Conservation (phyloP, 2,797 vertebrate genomes). For the Serranus cabrilla region DNA sequence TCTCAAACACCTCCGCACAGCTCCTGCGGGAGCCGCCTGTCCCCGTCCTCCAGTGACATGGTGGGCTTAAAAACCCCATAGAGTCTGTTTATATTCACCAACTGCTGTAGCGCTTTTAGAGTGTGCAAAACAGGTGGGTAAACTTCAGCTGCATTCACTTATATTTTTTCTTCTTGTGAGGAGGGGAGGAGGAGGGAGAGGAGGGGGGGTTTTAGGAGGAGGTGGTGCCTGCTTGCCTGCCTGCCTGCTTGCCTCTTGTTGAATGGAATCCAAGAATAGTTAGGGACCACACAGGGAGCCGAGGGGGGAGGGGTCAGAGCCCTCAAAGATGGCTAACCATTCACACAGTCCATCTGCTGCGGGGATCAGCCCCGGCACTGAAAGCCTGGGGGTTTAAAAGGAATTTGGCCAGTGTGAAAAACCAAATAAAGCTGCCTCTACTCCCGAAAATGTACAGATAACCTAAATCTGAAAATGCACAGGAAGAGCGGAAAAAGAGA, state of each 20-base stretch:
- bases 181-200: conserved; percentile 73
- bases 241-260: conserved; percentile 90
- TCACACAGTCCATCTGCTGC: conserved; percentile 97
- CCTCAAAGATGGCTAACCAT: conserved; percentile 96
- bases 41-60: conserved; percentile 70
- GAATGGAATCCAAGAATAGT: conserved; percentile 97
- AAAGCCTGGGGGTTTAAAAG: conserved; percentile 92
- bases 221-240: conserved; percentile 84
- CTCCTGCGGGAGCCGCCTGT: conserved; percentile 68
- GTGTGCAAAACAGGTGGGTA: conserved; percentile 92
- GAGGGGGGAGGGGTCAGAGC: conserved; percentile 86
- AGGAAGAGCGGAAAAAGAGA: conserved; percentile 45
- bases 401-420: conserved; percentile 91
- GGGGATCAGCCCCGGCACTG: conserved; percentile 87
- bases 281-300: conserved; percentile 96
- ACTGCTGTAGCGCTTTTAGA: conserved; percentile 83
- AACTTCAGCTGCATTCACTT: conserved; percentile 90
- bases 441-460: conserved; percentile 73
- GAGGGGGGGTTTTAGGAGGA: conserved; percentile 76
- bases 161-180: conserved; percentile 81
- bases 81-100: conserved; percentile 84
- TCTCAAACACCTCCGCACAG: conserved; percentile 58
- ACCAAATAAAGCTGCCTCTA: conserved; percentile 87
- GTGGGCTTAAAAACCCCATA: conserved; percentile 80
- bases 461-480: conserved; percentile 57